Evolutionary conservation across 2,888 invertebrate species (phyloP), one percentile per base, ranked within the genome.

Genomic region (Caradrina kadenii): DNA sequence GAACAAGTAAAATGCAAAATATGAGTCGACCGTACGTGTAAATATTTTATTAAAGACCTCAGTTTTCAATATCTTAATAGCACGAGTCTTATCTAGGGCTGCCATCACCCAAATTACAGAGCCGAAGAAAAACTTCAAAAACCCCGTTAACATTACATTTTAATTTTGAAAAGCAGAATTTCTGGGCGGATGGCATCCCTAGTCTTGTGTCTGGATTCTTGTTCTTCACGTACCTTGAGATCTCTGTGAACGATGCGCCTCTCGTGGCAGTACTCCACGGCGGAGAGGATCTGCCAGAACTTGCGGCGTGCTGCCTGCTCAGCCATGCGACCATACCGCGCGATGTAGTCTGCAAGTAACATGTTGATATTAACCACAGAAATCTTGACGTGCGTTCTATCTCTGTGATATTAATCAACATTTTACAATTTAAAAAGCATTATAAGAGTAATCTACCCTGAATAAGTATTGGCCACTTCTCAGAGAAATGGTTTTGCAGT

Each of bases 271-370:
- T 99, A 99, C 93, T 99, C 98, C 75, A 99, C 99, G 64, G 99
- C 99, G 22, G 98, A 98, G 71, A 99, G 96, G 86, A 99, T 99
- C 96, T 99, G 99, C 97, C 98, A 98, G 96, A 99, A 99, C 93
- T 99, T 99, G 80, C 97, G 96, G 63, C 99, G 96, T 10, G 99
- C 99, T 64, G 98, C 98, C 79, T 97, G 97, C 94, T 99, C 99
- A 26, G 98, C 97, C 98, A 99, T 98, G 77, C 99, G 96, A n/a
- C 99, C 99, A 89, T 98, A 98, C 84, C 98, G 97, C 64, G 99
- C 99, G 87, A 99, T 98, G 93, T 99, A 98, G 96, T 98, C 98
- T 98, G 94, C 89, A 94, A 79, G 83, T 22, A 64, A 68, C 55
- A 77, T 58, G 54, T 52, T 67, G 53, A 79, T 68, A 50, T 77